These are phyloP conservation scores for Tauraco hartlaubi DNA, from an alignment of 2,797 vertebrate genomes.

Conservation along the genomic window DNA sequence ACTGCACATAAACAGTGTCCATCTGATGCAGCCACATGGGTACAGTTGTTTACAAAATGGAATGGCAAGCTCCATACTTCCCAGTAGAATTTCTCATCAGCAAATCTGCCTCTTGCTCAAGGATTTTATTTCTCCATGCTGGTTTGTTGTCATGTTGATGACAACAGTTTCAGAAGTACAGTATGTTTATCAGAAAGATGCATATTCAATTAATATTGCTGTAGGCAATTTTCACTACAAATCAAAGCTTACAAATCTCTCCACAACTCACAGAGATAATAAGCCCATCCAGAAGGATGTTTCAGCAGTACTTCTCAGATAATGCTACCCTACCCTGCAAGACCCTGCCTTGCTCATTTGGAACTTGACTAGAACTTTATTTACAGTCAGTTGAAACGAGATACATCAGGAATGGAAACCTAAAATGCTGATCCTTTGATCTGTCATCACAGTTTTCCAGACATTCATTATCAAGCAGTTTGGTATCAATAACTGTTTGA, in stretches of 20 bases:
- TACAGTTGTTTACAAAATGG: constrained; percentile 8
- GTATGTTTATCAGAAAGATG: constrained; percentile 73
- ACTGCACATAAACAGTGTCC: not conserved
- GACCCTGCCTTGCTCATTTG: constrained; percentile 60
- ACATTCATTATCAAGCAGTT: constrained; percentile 37
- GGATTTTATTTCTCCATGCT: constrained; percentile 19
- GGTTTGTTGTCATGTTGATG: constrained; percentile 68
- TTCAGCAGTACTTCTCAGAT: constrained; percentile 45
- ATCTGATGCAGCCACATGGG: not conserved
- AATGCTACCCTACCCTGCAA: constrained; percentile 19
- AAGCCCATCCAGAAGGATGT: constrained; percentile 55
- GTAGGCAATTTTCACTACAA: constrained; percentile 66
- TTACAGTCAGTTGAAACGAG: constrained; percentile 51
- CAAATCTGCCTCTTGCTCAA: constrained; percentile 17
- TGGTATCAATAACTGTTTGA: constrained; percentile 45
- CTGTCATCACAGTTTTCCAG: constrained; percentile 59
- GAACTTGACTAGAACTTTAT: constrained; percentile 56
- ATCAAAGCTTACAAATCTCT: constrained; percentile 68
- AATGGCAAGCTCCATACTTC: not conserved
- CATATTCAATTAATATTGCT: constrained; percentile 75
- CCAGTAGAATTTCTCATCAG: not conserved
- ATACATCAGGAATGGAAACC: constrained; percentile 44
- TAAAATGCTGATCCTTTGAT: constrained; percentile 57
- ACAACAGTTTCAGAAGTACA: constrained; percentile 72
- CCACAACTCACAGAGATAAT: constrained; percentile 57